These are phyloP conservation scores for Drosophila peninsularis DNA, from an alignment of 2,888 invertebrate genomes.

Conservation along the genomic window DNA sequence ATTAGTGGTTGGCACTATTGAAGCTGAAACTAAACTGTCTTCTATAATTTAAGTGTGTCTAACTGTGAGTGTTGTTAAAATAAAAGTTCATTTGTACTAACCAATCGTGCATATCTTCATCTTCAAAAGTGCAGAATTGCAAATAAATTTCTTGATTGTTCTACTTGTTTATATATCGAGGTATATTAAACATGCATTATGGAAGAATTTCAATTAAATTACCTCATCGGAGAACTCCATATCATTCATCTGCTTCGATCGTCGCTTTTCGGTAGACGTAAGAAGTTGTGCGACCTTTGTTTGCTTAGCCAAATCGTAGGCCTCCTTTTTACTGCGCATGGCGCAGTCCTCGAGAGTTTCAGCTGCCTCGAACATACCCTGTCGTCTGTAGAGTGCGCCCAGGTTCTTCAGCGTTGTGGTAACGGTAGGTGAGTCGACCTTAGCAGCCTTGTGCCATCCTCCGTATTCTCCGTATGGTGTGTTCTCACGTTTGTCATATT, in stretches of 20 bases:
- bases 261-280: slow-evolving; percentile 86
- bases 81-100: slow-evolving; percentile 6
- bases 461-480: slow-evolving; percentile 95
- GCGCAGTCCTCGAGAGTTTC: slow-evolving; percentile 99
- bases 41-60: neutral
- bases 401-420: slow-evolving; percentile 99
- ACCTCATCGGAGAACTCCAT: slow-evolving; percentile 83
- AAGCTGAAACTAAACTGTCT: neutral
- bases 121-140: slow-evolving; percentile 10
- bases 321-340: slow-evolving; percentile 97
- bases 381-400: slow-evolving; percentile 98
- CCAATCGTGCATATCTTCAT: slow-evolving; percentile 6
- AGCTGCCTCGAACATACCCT: slow-evolving; percentile 99
- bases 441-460: slow-evolving; percentile 99
- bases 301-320: slow-evolving; percentile 96
- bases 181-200: slow-evolving; percentile 1
- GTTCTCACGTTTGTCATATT: slow-evolving; percentile 93
- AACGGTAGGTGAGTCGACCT: slow-evolving; percentile 98
- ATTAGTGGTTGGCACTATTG: neutral
- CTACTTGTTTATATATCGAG: slow-evolving; percentile 6
- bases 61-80: slow-evolving; percentile 2
- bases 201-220: slow-evolving; percentile 19
- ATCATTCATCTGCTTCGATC: slow-evolving; percentile 86
- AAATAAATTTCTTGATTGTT: slow-evolving; percentile 9
- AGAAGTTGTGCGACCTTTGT: slow-evolving; percentile 92